Conservation (phyloP, 2,113 vertebrate genomes). For the Motacilla tschutschensis region DNA sequence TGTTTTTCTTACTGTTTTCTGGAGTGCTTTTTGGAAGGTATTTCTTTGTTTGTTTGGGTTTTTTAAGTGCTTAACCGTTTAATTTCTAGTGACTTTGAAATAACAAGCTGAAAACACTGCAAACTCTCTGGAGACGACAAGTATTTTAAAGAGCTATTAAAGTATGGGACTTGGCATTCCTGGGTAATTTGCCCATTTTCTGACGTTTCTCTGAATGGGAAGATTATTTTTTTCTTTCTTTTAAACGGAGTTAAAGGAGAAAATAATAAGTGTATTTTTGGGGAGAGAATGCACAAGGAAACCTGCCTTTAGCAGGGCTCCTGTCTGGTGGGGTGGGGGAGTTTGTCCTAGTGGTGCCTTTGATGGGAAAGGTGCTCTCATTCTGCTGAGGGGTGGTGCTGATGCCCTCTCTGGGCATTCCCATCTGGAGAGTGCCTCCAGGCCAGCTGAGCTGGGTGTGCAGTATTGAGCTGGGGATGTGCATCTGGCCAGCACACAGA, state of each 20-base stretch:
- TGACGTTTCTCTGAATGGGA: not conserved
- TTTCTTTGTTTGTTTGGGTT: not conserved
- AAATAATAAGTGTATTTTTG: not conserved
- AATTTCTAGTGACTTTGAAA: not conserved
- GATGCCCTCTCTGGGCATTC: not conserved
- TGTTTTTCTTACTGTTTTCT: not conserved
- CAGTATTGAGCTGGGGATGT: not conserved
- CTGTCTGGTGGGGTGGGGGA: not conserved
- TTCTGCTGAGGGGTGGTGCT: not conserved
- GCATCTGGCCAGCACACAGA: not conserved
- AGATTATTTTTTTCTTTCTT: not conserved
- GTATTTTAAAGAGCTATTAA: not conserved
- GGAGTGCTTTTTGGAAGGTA: not conserved
- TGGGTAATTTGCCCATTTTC: not conserved
- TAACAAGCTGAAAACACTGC: not conserved
- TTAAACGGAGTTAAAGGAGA: not conserved
- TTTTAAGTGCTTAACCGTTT: not conserved
- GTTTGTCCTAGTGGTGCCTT: not conserved
- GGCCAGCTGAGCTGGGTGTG: not conserved
- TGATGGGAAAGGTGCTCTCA: fast-evolving
- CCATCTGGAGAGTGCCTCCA: not conserved
- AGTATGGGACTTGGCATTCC: not conserved
- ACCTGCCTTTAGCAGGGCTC: not conserved
- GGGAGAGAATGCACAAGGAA: not conserved
- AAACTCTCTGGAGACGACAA: not conserved